A percentile compares a stretch with the other conserved stretches of the same genome.
Conservation (phyloP, 2,888 invertebrate genomes). For the Noctua fimbriata region DNA sequence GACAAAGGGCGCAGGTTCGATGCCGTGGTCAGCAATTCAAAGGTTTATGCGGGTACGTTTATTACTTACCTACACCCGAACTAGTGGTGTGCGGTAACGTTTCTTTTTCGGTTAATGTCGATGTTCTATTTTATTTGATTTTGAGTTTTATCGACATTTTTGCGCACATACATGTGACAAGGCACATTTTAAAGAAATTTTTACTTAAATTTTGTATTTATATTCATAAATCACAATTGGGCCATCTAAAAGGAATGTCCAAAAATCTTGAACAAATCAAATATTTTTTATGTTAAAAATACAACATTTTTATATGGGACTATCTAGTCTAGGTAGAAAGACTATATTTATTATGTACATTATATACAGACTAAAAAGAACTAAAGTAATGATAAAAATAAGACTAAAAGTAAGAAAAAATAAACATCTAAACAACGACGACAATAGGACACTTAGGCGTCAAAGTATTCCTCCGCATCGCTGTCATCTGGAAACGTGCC, state of each 20-base stretch:
- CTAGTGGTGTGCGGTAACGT: conserved; percentile 69
- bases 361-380: too few species aligned
- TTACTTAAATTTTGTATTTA: neutral
- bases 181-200: neutral
- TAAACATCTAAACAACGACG: too few species aligned
- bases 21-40: conserved; percentile 89
- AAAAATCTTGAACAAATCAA: too few species aligned
- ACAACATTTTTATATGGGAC: too few species aligned
- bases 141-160: neutral
- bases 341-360: too few species aligned
- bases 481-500: too few species aligned
- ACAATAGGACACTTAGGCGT: too few species aligned
- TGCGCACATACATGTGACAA: neutral
- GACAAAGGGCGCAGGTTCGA: conserved; percentile 88
- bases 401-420: too few species aligned
- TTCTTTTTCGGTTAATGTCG: conserved; percentile 61
- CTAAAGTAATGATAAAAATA: too few species aligned
- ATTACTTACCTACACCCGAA: conserved; percentile 84
- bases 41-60: conserved; percentile 89
- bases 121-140: conserved; percentile 34
- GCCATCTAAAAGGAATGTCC: neutral
- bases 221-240: neutral
- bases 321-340: too few species aligned
- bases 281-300: too few species aligned
- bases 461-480: too few species aligned